A percentile compares a stretch with the other conserved stretches of the same genome.
phyloP scores from a whole-genome alignment of 2,888 invertebrate genomes.

The Dolichomitus sp. region DNA sequence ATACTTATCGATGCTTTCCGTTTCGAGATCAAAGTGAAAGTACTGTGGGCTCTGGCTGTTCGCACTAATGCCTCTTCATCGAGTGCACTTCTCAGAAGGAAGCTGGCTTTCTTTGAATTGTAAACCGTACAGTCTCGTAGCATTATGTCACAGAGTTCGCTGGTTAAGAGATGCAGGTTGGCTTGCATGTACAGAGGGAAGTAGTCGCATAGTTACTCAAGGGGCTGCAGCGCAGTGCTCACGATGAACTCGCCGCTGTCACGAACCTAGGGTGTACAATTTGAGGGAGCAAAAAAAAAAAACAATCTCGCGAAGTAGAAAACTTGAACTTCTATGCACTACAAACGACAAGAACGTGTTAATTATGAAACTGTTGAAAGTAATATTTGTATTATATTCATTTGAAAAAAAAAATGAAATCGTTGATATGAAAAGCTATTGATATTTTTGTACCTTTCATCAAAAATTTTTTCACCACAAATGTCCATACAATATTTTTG shows the following conservation, averaged over 20 bases:
- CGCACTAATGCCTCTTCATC: constrained; percentile 71
- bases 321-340: constrained; percentile 13
- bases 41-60: constrained; percentile 54
- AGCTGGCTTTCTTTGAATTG: constrained; percentile 74
- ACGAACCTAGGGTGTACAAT: constrained; percentile 1
- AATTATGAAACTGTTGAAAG: no score
- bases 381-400: not conserved
- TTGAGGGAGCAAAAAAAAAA: not conserved
- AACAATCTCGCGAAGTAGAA: constrained; percentile 1
- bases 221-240: constrained; percentile 12
- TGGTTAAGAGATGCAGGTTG: constrained; percentile 53
- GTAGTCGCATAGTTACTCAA: constrained; percentile 11
- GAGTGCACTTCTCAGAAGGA: constrained; percentile 70
- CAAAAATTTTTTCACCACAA: no score
- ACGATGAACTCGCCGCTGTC: constrained; percentile 1
- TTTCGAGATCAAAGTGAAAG: constrained; percentile 76
- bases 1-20: constrained; percentile 77
- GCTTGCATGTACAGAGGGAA: constrained; percentile 16
- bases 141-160: constrained; percentile 67
- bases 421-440: no score
- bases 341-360: not conserved
- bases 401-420: not conserved
- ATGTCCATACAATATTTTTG: no score
- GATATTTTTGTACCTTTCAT: no score
- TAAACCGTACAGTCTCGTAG: constrained; percentile 60